Conservation (phyloP, 2,113 vertebrate species). For the Peromyscus polionotus region DNA sequence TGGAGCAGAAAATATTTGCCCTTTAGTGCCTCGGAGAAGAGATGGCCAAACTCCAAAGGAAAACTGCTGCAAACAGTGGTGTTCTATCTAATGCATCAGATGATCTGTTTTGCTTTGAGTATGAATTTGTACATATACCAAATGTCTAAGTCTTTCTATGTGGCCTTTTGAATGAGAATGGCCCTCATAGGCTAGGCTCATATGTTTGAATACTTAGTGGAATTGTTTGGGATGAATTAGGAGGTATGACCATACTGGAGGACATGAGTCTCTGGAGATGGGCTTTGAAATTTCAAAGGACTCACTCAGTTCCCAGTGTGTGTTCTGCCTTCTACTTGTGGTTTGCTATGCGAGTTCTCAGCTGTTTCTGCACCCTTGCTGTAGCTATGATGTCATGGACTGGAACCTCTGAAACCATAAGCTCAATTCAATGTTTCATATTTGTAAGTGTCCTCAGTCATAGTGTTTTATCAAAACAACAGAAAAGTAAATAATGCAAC, state of each 20-base stretch:
- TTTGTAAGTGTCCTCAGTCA: not conserved
- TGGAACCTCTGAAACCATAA: not conserved
- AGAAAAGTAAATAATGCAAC: not conserved
- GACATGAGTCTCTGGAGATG: not conserved
- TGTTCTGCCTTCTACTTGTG: not conserved
- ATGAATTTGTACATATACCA: not conserved
- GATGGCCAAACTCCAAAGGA: not conserved
- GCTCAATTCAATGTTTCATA: not conserved
- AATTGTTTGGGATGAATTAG: no score
- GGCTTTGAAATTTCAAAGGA: not conserved
- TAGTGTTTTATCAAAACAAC: not conserved
- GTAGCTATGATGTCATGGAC: not conserved
- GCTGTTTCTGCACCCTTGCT: not conserved
- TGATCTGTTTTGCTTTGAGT: not conserved
- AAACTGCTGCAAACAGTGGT: not conserved
- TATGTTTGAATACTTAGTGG: not conserved
- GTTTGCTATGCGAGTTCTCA: not conserved
- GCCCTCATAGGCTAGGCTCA: not conserved
- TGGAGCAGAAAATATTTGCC: not conserved
- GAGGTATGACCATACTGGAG: not conserved
- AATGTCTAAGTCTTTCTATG: not conserved
- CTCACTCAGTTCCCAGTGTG: not conserved
- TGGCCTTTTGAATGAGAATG: not conserved
- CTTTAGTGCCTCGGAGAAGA: not conserved
- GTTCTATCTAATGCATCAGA: not conserved